Evolutionary conservation across 2,797 vertebrate genomes (phyloP), one percentile per base, ranked within the genome.

Genomic region (Danio tinwini): DNA sequence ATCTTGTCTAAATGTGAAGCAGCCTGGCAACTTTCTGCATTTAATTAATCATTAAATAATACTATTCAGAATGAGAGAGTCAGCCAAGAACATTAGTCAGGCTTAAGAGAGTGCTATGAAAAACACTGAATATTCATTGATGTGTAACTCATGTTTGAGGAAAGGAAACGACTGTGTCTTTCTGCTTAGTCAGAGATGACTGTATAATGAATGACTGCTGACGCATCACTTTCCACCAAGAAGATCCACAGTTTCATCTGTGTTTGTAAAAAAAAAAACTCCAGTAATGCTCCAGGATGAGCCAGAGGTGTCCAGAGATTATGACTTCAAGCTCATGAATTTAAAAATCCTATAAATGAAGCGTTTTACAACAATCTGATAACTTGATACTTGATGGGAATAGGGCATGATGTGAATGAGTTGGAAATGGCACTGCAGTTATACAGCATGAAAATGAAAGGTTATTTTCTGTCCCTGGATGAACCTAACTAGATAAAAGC

Each of bases 121-220:
- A 67, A 76, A 72, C 52, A 6, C 37, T 61, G 61, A 71, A 49
- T 56, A 45, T 50, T 63, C 42, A 53, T 53, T 50, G 6, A 29
- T 10, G 49, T 47, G 44, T 53, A 72, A 77, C 55, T 62, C 72
- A 63, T 45, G 12, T 10, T 42, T 1, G 39, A 53, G 74, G 63
- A 53, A 42, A 76, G 49, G 61, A 84, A 52, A 63, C 80, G 53
- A 49, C 49, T 1, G 3, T 55, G 63, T 76, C 40, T 82, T 76
- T 61, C 17, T 74, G 70, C 68, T 82, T 76, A 75, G 71, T 79
- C 65, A 74, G 61, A 71, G 29, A 47, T 59, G 12, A 42, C n/a
- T 37, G 29, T 67, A 45, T 29, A 29, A 29, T 29, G 40, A 72
- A 80, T 53, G 45, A 81, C 56, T 63, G 80, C 80, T 81, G 73